Evolutionary conservation across 1,140 invertebrate species (phyloP).

Genomic region (Rhynchophorus ferrugineus): DNA sequence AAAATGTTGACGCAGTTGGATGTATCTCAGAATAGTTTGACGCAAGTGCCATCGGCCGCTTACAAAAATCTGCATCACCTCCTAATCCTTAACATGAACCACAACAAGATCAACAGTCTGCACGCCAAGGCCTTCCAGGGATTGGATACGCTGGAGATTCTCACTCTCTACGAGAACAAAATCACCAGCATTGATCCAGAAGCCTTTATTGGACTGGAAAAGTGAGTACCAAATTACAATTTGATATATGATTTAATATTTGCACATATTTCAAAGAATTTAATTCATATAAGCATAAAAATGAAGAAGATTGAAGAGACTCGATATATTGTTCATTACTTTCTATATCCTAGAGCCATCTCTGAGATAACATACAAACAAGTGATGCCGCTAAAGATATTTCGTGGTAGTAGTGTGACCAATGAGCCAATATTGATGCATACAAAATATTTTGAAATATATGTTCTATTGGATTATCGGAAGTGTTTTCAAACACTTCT

Average conservation of each 20-base stretch:
- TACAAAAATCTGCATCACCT: constrained; percentile 71
- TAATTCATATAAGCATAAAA: too few relatives aligned
- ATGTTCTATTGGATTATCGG: too few relatives aligned
- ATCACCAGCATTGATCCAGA: constrained; percentile 68
- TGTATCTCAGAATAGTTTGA: constrained; percentile 71
- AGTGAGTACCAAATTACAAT: constrained; percentile 51
- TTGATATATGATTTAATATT: neutral
- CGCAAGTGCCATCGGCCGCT: constrained; percentile 68
- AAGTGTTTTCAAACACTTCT: too few relatives aligned
- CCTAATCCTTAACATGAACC: constrained; percentile 81
- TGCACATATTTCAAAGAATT: neutral
- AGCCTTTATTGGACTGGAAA: constrained; percentile 76
- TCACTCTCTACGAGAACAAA: constrained; percentile 83
- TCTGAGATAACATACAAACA: too few relatives aligned
- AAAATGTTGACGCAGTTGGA: constrained; percentile 76
- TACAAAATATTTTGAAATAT: too few relatives aligned
- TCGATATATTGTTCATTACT: too few relatives aligned
- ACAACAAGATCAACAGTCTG: constrained; percentile 73
- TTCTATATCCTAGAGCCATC: too few relatives aligned
- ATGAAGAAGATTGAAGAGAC: too few relatives aligned
- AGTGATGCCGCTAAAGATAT: too few relatives aligned
- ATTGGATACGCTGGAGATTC: constrained; percentile 74
- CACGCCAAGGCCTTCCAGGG: constrained; percentile 74
- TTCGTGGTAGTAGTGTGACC: too few relatives aligned
- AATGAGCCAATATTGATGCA: too few relatives aligned